Base-by-base conservation (phyloP, 2,888 invertebrate species). In the Margaritifera margaritifera region DNA sequence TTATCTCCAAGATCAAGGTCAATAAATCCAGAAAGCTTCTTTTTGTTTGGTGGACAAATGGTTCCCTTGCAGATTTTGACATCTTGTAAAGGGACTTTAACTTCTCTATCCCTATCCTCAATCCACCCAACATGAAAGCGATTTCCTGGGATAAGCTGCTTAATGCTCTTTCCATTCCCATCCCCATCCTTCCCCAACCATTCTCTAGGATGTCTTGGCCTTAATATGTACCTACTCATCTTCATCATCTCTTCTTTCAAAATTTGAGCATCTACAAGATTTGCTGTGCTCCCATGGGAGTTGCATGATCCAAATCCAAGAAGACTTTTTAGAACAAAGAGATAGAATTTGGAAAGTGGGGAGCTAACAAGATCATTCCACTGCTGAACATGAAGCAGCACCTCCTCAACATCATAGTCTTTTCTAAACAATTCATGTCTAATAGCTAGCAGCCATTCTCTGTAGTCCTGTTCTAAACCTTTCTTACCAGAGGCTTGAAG, bases 401-500 rank as follows among this genome's bases (percentile, higher is more conserved):
- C 81, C n/a, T 78, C 74, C 57, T 77, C 80, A 19, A 77, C 27
- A 6, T 20, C 54, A 61, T 80, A 82, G 0, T 62, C 66, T 54
- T 66, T 63, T 54, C 27, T 50, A 53, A 77, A 77, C 3, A 60
- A 19, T 0, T 69, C 69, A 42, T 77, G 72, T 22, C 82, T 58
- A 27, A 82, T 79, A 4, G 79, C 82, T 63, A 72, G 59, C 5
- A 82, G 70, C 82, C 82, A 82, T 60, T 81, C 81, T 25, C 69
- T 74, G 61, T 74, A 79, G 64, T 80, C 80, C 52, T 69, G 62
- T 31, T 81, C 81, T 4, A 81, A 59, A 19, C 73, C 77, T 60
- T 72, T 68, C 57, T 69, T 68, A 51, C 64, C 63, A 51, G 27
- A 55, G 8, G 60, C 62, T 18, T 51, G 52, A 2, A 70, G 25